Conservation (phyloP, 2,797 vertebrate species). For the Spinus olivaceus region DNA sequence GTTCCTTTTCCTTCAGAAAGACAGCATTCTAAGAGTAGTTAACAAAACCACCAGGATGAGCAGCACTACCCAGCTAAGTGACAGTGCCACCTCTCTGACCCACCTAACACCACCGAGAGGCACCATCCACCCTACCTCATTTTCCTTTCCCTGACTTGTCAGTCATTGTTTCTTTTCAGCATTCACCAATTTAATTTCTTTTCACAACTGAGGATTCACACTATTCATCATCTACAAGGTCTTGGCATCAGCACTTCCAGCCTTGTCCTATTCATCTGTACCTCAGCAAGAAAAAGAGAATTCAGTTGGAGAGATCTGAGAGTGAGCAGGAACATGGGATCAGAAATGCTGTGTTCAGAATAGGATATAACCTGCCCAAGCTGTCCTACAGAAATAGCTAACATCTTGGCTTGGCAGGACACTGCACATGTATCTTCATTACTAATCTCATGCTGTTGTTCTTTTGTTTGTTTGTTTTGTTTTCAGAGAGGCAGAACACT, state of each 20-base stretch:
- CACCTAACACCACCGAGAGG: background rate
- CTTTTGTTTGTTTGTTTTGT: background rate
- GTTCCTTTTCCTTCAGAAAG: background rate
- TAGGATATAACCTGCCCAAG: background rate
- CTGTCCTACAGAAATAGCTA: background rate
- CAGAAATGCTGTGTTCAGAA: background rate
- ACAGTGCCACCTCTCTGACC: background rate
- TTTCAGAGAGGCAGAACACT: background rate
- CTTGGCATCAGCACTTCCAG: background rate
- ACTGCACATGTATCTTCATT: background rate
- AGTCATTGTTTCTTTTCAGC: background rate
- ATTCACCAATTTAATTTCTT: background rate
- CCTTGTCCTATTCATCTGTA: background rate
- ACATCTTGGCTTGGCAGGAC: background rate
- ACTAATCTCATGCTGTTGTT: background rate
- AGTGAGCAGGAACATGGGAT: background rate
- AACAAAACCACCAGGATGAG: background rate
- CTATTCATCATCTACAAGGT: background rate
- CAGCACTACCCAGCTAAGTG: background rate
- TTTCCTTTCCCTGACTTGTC: background rate
- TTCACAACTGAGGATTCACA: background rate
- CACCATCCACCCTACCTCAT: background rate
- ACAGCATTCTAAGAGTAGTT: background rate
- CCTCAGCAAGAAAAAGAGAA: background rate
- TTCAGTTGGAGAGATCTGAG: background rate